Percentiles rank a stretch among this genome's conserved stretches.
Evolutionary conservation across 2,797 vertebrate species (phyloP).

Genomic region (Remorina albescens): DNA sequence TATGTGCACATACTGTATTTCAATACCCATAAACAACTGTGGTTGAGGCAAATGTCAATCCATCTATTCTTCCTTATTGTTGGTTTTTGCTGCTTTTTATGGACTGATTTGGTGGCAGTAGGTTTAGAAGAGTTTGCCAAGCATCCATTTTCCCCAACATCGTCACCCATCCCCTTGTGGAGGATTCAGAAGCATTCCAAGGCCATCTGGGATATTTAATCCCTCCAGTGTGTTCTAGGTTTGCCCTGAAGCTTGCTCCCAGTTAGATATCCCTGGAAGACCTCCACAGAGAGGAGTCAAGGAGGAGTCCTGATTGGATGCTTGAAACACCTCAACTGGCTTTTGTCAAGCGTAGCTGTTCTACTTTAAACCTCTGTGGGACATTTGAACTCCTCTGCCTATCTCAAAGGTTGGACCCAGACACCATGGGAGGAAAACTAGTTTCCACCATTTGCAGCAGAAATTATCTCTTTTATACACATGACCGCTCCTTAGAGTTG

Average conservation of each 20-base stretch:
- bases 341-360: constrained; percentile 20
- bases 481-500: background rate
- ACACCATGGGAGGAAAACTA: constrained; percentile 5
- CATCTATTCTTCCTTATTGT: background rate
- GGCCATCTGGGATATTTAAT: constrained; percentile 51
- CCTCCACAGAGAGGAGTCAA: constrained; percentile 45
- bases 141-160: constrained; percentile 20
- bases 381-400: constrained; percentile 21
- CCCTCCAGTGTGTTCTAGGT: constrained; percentile 45
- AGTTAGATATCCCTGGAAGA: constrained; percentile 59
- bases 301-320: constrained; percentile 39
- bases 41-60: background rate
- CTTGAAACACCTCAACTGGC: constrained; percentile 39
- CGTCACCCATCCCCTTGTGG: constrained; percentile 15
- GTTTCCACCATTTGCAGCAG: background rate
- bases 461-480: background rate
- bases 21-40: background rate
- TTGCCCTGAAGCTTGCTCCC: constrained; percentile 40
- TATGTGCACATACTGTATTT: background rate
- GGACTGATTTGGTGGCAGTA: constrained; percentile 1
- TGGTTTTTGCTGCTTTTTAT: constrained; percentile 1
- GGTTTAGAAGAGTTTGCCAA: constrained; percentile 18
- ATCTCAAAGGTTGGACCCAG: constrained; percentile 19
- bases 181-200: constrained; percentile 21
- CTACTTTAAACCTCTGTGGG: constrained; percentile 27